Base-by-base conservation (phyloP, 2,888 invertebrate species). In the Pantelozetes paolii region DNA sequence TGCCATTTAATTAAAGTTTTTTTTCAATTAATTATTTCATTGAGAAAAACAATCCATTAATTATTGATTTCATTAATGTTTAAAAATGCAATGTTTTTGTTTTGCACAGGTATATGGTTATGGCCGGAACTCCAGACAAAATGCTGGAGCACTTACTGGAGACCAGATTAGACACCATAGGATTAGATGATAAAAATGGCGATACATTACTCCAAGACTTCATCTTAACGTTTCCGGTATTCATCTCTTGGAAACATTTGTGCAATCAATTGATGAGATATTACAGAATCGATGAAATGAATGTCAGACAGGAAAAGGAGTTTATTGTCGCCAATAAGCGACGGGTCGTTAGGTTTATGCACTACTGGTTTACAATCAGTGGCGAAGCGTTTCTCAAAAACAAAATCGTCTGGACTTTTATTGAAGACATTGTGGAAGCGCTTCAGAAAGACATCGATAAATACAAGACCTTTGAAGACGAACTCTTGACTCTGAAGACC, bases 81-180 rank as follows among this genome's bases (percentile, higher is more conserved):
- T n/a, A n/a, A n/a, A n/a, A n/a, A n/a, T n/a, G n/a, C n/a, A n/a
- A n/a, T n/a, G n/a, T n/a, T n/a, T n/a, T 76, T 77, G 11, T 76
- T 77, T 32, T 80, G 81, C 48, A 69, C 81, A 89, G 89, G 83
- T 92, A 92, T 82, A 90, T 90, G 79, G 90, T 92, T 78, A 90
- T 92, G 89, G 90, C 91, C 76, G 92, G 91, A 72, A 90, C 90
- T 75, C 89, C 91, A 59, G 89, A 89, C 81, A 92, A 92, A 83
- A 91, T 92, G 88, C 82, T 92, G 79, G 92, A 92, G 82, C 90
- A 92, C 83, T 84, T 92, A 67, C 83, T 92, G 78, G 91, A 92
- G 82, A 91, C 91, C 18, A 84, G 90, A 75, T 84, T 91, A 79
- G 89, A 89, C 78, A 86, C 40, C 2, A 36, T 30, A 18, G 28